Percentiles rank a stretch among this genome's conserved stretches.
These are phyloP conservation scores for Bufotes viridis DNA, from an alignment of 2,797 vertebrate genomes.

Conservation along the genomic window DNA sequence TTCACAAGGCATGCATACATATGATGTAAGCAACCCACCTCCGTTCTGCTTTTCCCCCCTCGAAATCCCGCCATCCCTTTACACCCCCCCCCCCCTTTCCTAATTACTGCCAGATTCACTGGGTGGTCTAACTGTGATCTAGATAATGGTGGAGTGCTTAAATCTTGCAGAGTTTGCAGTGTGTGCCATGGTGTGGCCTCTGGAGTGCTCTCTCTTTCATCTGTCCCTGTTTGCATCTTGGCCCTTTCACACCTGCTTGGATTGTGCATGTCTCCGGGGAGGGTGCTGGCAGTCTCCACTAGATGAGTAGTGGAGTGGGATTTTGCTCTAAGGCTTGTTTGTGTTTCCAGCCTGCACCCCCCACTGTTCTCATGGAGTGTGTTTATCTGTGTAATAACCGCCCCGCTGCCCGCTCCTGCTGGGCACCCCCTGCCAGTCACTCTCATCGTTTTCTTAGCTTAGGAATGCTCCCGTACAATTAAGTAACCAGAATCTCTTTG, in stretches of 20 bases:
- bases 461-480: conserved; percentile 11
- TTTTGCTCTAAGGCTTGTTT: conserved; percentile 57
- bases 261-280: conserved; percentile 64
- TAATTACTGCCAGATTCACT: conserved; percentile 76
- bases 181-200: conserved; percentile 72
- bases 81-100: conserved; percentile 60
- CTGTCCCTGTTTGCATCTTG: conserved; percentile 69
- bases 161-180: conserved; percentile 67
- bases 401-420: conserved; percentile 37
- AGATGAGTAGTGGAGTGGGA: conserved; percentile 19
- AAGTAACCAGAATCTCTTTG: background rate
- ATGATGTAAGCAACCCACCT: conserved; percentile 73
- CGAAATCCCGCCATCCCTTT: too few relatives aligned
- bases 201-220: conserved; percentile 69
- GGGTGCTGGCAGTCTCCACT: conserved; percentile 30
- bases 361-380: conserved; percentile 54
- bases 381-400: conserved; percentile 5
- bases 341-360: conserved; percentile 50
- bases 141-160: conserved; percentile 72
- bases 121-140: conserved; percentile 78
- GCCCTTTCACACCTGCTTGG: conserved; percentile 75
- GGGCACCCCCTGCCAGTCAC: background rate
- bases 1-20: conserved; percentile 76
- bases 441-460: conserved; percentile 31
- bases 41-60: conserved; percentile 35